Evolutionary conservation across 2,888 invertebrate genomes (phyloP).

Genomic region (Cynaeus angustus): DNA sequence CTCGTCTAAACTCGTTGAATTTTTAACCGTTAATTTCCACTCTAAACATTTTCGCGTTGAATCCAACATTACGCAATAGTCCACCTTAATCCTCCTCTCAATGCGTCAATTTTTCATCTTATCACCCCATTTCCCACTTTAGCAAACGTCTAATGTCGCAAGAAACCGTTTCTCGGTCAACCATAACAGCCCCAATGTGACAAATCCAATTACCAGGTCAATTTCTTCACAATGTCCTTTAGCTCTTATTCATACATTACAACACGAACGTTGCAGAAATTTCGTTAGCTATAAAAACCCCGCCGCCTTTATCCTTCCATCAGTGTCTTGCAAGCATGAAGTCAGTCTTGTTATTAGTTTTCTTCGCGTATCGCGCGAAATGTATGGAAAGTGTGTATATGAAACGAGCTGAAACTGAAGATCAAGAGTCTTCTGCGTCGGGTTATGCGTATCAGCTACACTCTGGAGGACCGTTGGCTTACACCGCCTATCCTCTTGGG

Average conservation of each 20-base stretch:
- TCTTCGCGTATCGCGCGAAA: constrained; percentile 4
- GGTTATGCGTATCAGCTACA: constrained; percentile 53
- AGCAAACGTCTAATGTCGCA: constrained; percentile 21
- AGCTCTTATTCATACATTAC: constrained; percentile 39
- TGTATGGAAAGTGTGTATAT: constrained; percentile 48
- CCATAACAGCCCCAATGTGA: constrained; percentile 40
- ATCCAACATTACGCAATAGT: not conserved
- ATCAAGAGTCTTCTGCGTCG: constrained; percentile 53
- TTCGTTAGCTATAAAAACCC: constrained; percentile 31
- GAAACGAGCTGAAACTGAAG: constrained; percentile 51
- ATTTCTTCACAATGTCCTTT: constrained; percentile 46
- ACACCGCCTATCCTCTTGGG: constrained; percentile 22
- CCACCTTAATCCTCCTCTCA: too few species aligned
- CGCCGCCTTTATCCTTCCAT: not conserved
- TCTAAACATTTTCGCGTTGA: not conserved
- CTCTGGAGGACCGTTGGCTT: constrained; percentile 50
- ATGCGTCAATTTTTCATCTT: constrained; percentile 1
- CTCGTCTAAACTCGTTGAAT: constrained; percentile 4
- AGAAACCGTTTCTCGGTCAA: constrained; percentile 37
- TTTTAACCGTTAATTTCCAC: constrained; percentile 12
- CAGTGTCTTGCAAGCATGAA: constrained; percentile 20
- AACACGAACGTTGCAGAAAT: constrained; percentile 37
- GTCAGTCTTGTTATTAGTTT: constrained; percentile 17
- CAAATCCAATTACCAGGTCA: constrained; percentile 47
- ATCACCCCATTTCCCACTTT: constrained; percentile 4